Evolutionary conservation across 2,888 invertebrate species (phyloP), one percentile per base, ranked within the genome.

Genomic region (Corbicula japonica): DNA sequence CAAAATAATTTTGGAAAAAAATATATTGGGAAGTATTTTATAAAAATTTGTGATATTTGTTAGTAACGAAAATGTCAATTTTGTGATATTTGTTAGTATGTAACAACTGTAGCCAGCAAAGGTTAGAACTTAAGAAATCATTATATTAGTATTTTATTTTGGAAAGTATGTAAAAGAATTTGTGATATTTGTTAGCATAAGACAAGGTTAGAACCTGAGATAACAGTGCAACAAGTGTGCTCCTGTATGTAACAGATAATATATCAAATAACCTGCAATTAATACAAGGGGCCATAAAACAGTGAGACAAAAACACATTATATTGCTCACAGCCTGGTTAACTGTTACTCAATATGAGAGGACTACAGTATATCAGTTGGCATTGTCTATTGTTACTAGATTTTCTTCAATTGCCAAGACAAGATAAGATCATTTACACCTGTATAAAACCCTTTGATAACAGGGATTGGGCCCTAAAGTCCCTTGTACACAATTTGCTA

Each of bases 361-460:
- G 52, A 52, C 23, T 54, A 54, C 12, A 54, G 12, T 54, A 18
- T 18, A 23, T n/a, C 30, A 23, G 18, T 6, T 28, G 12, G 18
- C 23, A 54, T 18, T 1, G 23, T 28, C 5, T 54, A 23, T 28
- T 32, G 18, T 63, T 32, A 54, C 15, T 65, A 26, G 52, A 48
- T 71, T 56, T 60, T 56, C 69, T 76, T 68, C 30, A 76, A 73
- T 73, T 68, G 73, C 76, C 18, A 30, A 26, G 46, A 32, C 21
- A n/a, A n/a, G 76, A 80, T 80, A 69, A 69, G 48, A 76, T 76
- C 76, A 44, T 69, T 80, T 72, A 76, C 80, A 80, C 80, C 80
- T 80, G 80, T 62, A 41, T 21, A 30, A 50, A 21, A 52, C 23
- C 28, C n/a, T 60, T 30, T 62, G 61, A 62, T 62, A 44, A 21